These are phyloP conservation scores for Nilaparvata lugens DNA, from an alignment of 1,140 invertebrate genomes.

Conservation along the genomic window DNA sequence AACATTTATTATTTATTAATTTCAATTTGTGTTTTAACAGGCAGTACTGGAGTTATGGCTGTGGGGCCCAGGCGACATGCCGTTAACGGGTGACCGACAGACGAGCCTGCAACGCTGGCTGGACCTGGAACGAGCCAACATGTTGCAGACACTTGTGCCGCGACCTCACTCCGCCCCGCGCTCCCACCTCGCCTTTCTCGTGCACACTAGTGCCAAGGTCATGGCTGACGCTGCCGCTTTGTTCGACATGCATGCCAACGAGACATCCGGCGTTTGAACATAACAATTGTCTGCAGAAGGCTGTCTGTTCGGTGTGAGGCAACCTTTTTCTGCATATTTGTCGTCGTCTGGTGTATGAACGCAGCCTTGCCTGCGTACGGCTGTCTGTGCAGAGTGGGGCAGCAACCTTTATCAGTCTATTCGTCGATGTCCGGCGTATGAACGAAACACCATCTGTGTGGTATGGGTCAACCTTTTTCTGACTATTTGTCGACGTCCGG, in stretches of 20 bases:
- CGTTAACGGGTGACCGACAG: constrained; percentile 19
- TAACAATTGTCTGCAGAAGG: too few species aligned
- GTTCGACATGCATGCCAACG: background rate
- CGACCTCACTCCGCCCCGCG: constrained; percentile 56
- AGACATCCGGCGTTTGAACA: too few species aligned
- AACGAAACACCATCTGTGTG: too few species aligned
- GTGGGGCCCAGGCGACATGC: constrained; percentile 67
- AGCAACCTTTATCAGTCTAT: too few species aligned
- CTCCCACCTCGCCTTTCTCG: constrained; percentile 69
- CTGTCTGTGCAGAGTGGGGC: too few species aligned
- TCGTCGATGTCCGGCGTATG: too few species aligned
- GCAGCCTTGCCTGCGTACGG: too few species aligned
- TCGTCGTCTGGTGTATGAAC: too few species aligned
- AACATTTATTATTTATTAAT: constrained; percentile 26
- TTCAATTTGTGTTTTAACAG: constrained; percentile 39
- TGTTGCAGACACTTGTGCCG: constrained; percentile 64
- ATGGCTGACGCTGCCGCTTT: constrained; percentile 54
- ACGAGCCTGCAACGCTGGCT: constrained; percentile 65
- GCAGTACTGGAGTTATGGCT: constrained; percentile 71
- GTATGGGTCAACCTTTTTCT: too few species aligned
- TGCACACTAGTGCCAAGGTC: constrained; percentile 64
- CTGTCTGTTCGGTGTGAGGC: too few species aligned
- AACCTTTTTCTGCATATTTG: too few species aligned
- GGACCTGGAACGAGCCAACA: constrained; percentile 70
- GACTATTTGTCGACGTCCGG: too few species aligned